phyloP scores from a whole-genome alignment of 2,797 vertebrate species.

The Lophotriccus pileatus region DNA sequence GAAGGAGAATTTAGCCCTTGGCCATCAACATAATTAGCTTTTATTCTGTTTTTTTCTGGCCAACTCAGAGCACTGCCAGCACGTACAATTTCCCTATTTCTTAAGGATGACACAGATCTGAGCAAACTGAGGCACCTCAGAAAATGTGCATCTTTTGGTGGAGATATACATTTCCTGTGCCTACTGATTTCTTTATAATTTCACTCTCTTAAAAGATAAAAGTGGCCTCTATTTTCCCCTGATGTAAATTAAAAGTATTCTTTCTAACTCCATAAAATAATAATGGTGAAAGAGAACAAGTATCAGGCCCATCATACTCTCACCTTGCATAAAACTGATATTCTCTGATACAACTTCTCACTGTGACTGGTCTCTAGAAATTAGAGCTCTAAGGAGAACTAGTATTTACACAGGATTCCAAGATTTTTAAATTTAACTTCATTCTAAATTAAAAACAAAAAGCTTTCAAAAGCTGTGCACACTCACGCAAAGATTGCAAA shows the following conservation, averaged over 20 bases:
- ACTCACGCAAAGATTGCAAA: not conserved
- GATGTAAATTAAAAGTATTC: not conserved
- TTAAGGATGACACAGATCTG: not conserved
- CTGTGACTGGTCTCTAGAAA: not conserved
- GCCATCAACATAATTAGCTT: constrained; percentile 26
- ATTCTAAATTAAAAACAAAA: not conserved
- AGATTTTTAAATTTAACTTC: not conserved
- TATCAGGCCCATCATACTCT: not conserved
- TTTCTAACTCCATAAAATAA: constrained; percentile 5
- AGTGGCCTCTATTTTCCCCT: not conserved
- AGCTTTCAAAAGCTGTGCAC: not conserved
- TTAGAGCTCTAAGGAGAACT: not conserved
- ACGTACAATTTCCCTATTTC: not conserved
- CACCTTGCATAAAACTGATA: not conserved
- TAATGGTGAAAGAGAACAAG: not conserved
- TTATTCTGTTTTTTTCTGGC: not conserved
- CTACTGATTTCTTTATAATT: not conserved
- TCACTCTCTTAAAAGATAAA: not conserved
- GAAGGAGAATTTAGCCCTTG: not conserved
- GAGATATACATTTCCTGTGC: not conserved
- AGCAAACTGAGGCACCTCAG: not conserved
- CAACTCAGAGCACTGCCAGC: not conserved
- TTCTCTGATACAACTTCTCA: not conserved
- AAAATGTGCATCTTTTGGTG: not conserved
- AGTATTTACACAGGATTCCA: not conserved